Percentiles rank a stretch among this genome's conserved stretches.
phyloP scores from a whole-genome alignment of 92 coral and sea anemone genomes.

The Muricea muricata region DNA sequence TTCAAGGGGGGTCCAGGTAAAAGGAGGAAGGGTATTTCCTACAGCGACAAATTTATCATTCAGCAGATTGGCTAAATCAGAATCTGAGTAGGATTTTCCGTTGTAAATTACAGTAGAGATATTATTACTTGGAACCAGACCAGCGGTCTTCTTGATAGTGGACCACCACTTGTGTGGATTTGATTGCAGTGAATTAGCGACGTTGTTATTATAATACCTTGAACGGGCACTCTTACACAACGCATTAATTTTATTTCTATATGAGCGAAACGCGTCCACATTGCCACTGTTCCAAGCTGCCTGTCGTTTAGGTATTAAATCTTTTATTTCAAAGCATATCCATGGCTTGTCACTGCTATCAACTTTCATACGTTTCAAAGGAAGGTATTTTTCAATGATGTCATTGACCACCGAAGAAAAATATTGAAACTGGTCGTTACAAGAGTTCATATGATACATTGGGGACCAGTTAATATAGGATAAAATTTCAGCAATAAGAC shows the following conservation, averaged over 20 bases:
- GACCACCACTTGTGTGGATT: conserved; percentile 43
- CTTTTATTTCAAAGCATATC: no score
- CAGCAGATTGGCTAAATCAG: not conserved
- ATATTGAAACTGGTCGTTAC: conserved; percentile 5
- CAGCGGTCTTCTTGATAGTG: conserved; percentile 36
- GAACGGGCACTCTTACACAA: no score
- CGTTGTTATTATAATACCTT: conserved; percentile 10
- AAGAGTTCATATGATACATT: not conserved
- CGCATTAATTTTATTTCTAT: conserved; percentile 26
- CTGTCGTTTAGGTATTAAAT: no score
- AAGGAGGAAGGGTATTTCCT: not conserved
- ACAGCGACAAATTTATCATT: not conserved
- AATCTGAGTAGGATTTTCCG: not conserved
- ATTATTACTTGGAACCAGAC: conserved; percentile 22
- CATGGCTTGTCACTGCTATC: not conserved
- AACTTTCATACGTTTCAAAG: no score
- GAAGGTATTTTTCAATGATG: not conserved
- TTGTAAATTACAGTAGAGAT: not conserved
- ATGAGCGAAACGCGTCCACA: no score
- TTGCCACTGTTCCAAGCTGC: no score
- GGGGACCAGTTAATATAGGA: not conserved
- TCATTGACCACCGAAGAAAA: not conserved
- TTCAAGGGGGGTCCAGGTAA: not conserved
- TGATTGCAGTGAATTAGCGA: conserved; percentile 11
- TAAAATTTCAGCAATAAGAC: no score